Evolutionary conservation across 2,888 invertebrate species (phyloP), one percentile per base, ranked within the genome.

Genomic region (Andrena chrysosceles): DNA sequence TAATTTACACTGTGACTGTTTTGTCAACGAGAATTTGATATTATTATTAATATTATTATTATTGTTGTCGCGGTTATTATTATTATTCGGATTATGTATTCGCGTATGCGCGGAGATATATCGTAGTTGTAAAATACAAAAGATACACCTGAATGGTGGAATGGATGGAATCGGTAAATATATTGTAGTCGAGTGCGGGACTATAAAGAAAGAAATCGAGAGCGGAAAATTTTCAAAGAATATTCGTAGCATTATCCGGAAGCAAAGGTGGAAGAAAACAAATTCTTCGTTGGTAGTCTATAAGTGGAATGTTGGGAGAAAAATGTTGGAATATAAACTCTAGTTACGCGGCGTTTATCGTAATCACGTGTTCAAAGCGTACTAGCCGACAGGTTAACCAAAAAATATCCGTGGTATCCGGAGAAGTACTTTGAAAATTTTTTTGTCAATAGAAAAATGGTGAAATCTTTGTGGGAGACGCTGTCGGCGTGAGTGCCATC

Each of bases 401-500:
- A 87, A 87, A 85, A 88, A 79, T 83, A 77, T 77, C 63, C 78
- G 81, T 78, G 70, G 81, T 80, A 77, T 68, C 62, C 70, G 59
- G 23, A 66, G 42, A 72, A 60, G 67, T 59, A 29, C 1, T 42
- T 42, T 42, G 23, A 71, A 56, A 79, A 84, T 83, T 82, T 85
- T 79, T 83, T 88, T 84, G 78, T 86, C 81, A 79, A 81, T 85
- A 80, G 83, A 85, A 87, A 88, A 87, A 90, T 88, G 89, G 88
- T 87, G 88, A 87, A 85, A 89, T 90, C 89, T 89, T 89, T 90
- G 91, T 88, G 90, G 88, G 89, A 91, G 90, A 90, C 92, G 93
- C 91, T 90, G 89, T 90, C 91, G 90, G 89, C 91, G 86, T 89
- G 91, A 92, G 90, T 91, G 91, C 91, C 93, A 90, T 91, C 93